Conservation (phyloP, 2,113 vertebrate species). For the Pelecanus crispus region DNA sequence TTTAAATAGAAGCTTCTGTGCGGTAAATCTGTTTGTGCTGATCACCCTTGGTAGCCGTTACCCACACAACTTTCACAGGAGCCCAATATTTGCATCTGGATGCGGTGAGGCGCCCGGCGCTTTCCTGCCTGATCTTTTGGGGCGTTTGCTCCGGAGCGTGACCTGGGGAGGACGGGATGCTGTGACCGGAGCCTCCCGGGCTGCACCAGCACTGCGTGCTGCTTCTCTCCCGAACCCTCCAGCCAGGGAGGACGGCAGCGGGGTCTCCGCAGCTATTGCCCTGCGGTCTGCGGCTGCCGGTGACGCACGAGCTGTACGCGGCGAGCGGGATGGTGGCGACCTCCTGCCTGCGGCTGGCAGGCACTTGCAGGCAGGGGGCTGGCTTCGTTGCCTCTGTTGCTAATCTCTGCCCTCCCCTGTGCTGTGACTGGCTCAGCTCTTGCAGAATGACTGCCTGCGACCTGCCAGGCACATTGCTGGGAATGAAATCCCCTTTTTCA, state of each 20-base stretch:
- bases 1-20: background rate
- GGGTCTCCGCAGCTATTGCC: background rate
- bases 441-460: background rate
- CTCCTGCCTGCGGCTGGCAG: background rate
- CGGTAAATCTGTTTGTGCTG: background rate
- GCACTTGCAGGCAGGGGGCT: background rate
- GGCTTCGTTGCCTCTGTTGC: background rate
- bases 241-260: background rate
- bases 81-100: fast-evolving
- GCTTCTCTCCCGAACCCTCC: background rate
- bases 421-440: constrained; percentile 1
- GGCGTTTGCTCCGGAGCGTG: background rate
- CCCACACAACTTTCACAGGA: background rate
- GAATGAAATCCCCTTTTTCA: background rate
- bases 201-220: background rate
- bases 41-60: background rate
- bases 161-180: background rate
- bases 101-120: background rate
- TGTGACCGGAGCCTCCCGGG: background rate
- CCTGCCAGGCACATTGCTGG: background rate
- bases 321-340: background rate
- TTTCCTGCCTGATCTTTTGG: background rate
- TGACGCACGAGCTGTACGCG: background rate
- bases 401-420: background rate
- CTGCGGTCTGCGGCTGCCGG: background rate